Conservation (phyloP, 2,797 vertebrate genomes). For the Eidolon dupreanum region DNA sequence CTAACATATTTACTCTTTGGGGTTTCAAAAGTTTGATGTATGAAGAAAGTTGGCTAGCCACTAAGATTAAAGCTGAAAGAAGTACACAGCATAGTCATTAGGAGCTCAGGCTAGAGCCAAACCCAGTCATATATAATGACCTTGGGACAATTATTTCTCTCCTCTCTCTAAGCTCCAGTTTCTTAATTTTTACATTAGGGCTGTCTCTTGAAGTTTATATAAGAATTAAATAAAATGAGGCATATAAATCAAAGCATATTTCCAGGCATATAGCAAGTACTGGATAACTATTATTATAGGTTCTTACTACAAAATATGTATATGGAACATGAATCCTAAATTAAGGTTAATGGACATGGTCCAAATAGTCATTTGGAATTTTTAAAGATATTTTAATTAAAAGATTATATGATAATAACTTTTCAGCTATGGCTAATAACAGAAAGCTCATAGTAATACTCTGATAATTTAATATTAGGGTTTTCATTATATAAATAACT, state of each 20-base stretch:
- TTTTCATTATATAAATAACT: constrained; percentile 29
- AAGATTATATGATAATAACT: constrained; percentile 5
- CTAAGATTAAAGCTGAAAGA: background rate
- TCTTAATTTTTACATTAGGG: background rate
- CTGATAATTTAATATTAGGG: background rate
- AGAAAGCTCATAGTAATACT: background rate
- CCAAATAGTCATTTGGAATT: background rate
- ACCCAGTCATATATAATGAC: background rate
- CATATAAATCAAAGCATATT: background rate
- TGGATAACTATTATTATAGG: background rate
- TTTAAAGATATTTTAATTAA: constrained; percentile 39
- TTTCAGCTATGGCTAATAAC: background rate
- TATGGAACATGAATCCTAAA: constrained; percentile 23
- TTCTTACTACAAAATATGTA: constrained; percentile 15
- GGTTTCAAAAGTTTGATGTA: background rate
- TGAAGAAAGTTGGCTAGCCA: background rate
- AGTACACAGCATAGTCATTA: background rate
- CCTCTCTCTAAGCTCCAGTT: background rate
- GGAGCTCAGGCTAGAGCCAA: background rate
- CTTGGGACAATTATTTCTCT: background rate
- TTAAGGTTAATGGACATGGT: background rate
- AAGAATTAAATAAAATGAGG: constrained; percentile 23
- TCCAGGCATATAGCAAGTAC: background rate
- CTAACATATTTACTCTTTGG: background rate
- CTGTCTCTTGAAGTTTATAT: background rate